Evolutionary conservation across 2,888 invertebrate genomes (phyloP), one percentile per base, ranked within the genome.

Genomic region (Aspidiotus destructor): DNA sequence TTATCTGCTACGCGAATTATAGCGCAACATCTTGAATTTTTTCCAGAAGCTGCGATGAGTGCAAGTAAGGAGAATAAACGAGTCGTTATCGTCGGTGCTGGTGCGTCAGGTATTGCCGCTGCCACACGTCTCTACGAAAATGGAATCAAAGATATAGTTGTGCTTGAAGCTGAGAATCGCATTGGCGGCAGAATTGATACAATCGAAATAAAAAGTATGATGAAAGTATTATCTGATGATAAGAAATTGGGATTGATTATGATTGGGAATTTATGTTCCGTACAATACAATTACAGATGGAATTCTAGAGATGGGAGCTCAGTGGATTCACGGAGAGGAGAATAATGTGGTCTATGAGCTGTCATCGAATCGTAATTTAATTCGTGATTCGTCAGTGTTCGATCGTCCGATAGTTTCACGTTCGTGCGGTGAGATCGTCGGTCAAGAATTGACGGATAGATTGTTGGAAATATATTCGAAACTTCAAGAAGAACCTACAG

Each of bases 111-210:
- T 11, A 77, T 83, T 58, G 80, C 83, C 11, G 82, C 83, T n/a
- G 82, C 81, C 9, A 76, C 78, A 8, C 77, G 77, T 71, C 74
- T 84, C 9, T 70, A 79, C 3, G 77, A 80, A 72, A 77, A 77
- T 72, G 80, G 79, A n/a, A 75, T 80, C 11, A 73, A 74, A 48
- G 77, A 82, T 73, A 81, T 85, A 1, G 71, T 82, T 48, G 78
- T 86, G 0, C 74, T 87, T 58, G 87, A 86, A 75, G 84, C 84
- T 1, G 83, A 82, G 72, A 78, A 81, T 72, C 80, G 85, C 48
- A 80, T 86, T 64, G 87, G 87, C 0, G 87, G 87, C 0, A 79
- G 87, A 69, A 79, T 86, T 17, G 73, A 78, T 62, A 79, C 81
- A 1, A 73, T 75, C 7, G 67, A 67, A 41, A 13, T 68, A 42